Conservation (phyloP, 2,113 vertebrate genomes). For the Sphyrna mokarran region DNA sequence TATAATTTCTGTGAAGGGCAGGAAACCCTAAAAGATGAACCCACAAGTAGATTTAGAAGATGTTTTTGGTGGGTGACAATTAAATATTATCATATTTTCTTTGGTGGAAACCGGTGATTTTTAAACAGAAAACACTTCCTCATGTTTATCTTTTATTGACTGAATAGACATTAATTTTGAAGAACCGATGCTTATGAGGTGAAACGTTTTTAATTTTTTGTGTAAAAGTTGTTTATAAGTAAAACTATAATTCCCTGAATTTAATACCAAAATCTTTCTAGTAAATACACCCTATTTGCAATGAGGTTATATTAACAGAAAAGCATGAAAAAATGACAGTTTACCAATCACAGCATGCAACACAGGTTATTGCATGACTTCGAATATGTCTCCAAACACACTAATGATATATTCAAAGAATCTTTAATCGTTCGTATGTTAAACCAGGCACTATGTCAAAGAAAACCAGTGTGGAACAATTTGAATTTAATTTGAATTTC, state of each 20-base stretch:
- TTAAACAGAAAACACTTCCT: background rate
- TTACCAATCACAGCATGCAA: background rate
- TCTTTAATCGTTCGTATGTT: background rate
- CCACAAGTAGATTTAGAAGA: background rate
- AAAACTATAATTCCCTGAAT: background rate
- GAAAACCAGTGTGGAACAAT: background rate
- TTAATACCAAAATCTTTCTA: background rate
- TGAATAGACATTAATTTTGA: conserved; percentile 7
- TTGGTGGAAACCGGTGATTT: background rate
- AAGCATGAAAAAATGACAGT: background rate
- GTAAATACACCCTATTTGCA: background rate
- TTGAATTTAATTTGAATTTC: background rate
- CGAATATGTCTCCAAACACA: background rate
- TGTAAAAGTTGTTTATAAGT: background rate
- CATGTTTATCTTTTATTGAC: background rate
- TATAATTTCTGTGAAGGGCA: background rate
- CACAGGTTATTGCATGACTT: background rate
- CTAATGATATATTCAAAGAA: background rate
- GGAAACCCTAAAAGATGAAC: background rate
- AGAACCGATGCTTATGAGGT: background rate
- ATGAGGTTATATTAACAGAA: background rate
- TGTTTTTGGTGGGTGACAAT: background rate
- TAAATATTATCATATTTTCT: background rate
- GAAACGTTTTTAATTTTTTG: background rate
- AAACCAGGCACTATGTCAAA: background rate